These are phyloP conservation scores for Mus pahari DNA, from an alignment of 2,113 vertebrate species.

Conservation along the genomic window DNA sequence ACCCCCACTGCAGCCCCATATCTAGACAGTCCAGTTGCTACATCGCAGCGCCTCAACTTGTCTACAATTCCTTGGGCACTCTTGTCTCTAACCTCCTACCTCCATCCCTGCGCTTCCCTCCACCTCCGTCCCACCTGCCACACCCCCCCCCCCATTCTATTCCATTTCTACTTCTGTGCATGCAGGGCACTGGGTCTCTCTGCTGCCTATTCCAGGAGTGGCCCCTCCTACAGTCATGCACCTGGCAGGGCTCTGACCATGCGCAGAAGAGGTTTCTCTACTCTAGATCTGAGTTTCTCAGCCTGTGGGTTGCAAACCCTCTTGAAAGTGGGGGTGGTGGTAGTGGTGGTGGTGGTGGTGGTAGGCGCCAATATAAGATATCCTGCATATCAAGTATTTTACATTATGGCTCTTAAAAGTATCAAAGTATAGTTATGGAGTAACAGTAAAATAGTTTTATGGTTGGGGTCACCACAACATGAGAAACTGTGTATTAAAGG, in stretches of 20 bases:
- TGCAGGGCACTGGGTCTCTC: neutral
- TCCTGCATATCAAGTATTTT: neutral
- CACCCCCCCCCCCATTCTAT: neutral
- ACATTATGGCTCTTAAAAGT: neutral
- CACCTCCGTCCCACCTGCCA: rapidly evolving
- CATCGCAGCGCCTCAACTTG: neutral
- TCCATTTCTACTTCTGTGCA: neutral
- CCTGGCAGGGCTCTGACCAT: too few relatives aligned
- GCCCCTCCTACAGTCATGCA: too few relatives aligned
- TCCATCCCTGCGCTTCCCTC: neutral
- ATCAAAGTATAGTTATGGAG: neutral
- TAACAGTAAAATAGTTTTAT: neutral
- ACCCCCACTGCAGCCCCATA: neutral
- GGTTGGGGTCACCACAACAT: neutral
- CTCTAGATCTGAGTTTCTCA: neutral
- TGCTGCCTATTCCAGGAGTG: neutral
- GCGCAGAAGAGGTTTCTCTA: too few relatives aligned
- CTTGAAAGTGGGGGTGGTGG: neutral
- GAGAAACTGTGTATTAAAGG: neutral
- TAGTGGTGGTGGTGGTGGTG: too few relatives aligned
- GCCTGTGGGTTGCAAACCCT: too few relatives aligned
- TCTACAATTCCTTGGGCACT: neutral
- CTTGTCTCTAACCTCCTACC: neutral
- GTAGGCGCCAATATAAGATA: neutral
- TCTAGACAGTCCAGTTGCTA: neutral